Evolutionary conservation across 1,140 invertebrate species (phyloP), one percentile per base, ranked within the genome.

Genomic region (Eriosoma lanigerum): DNA sequence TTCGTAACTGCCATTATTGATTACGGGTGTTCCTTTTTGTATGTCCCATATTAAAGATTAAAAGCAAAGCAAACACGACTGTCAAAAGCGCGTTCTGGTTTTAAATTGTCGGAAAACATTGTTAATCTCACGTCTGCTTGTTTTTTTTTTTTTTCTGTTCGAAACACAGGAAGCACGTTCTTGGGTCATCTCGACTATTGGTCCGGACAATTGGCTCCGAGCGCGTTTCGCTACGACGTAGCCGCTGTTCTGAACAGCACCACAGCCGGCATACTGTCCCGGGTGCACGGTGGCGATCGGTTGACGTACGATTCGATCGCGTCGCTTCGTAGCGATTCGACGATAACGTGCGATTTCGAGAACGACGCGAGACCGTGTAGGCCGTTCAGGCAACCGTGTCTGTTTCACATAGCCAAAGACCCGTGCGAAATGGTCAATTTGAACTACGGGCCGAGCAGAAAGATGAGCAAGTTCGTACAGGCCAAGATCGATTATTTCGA

Each of bases 351-450:
- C 17, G 8, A 60, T 60, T 78, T 58, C 13, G 21, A 60, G 2
- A 78, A 84, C 82, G 84, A 60, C 78, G 76, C 81, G 82, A 32
- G 86, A 83, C 76, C 81, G 1, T 92, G 91, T 81, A 84, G 90
- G 82, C 87, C 90, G 0, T 56, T 87, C 0, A 81, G 85, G 76
- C 84, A 87, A 6, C 89, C 92, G 4, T 95, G 93, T 83, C 85
- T 95, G 0, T 95, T 91, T 85, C 90, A 95, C 83, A 87, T 95
- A 44, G 85, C 85, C 10, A 85, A 88, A 24, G 93, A 95, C 86
- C 93, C 93, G 0, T 95, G 93, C 83, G 93, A 95, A 85, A 89
- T 86, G 75, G 86, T 89, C 38, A 93, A 95, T 86, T 84, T 95
- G n/a, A 78, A 78, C 26, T 81, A 76, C 29, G 38, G 50, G 24